Base-by-base conservation (phyloP, 2,888 invertebrate genomes). In the Megalurothrips usitatus region DNA sequence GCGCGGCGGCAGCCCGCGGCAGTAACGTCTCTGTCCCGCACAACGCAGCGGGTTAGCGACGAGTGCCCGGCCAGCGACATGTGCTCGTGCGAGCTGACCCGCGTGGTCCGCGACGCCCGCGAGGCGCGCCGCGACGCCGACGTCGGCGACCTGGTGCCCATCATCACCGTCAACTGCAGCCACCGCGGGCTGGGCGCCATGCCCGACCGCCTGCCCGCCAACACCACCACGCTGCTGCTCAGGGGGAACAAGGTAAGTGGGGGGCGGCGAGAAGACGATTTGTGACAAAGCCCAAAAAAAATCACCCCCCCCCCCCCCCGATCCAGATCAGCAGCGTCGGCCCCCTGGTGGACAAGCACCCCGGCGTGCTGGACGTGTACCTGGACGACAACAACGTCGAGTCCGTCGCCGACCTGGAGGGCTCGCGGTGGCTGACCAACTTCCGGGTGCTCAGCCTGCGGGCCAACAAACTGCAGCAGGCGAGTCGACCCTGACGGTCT, bases 371-470 rank as follows among this genome's bases (percentile, higher is more conserved):
- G 75, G 94, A 95, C 85, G 87, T 96, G 47, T 93, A 93, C 86
- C 86, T 96, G 85, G 94, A 95, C 85, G 90, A 93, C 85, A 96
- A 96, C 86, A 89, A 88, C 79, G 90, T 96, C 80, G 89, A 90
- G 14, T 90, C 89, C 79, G 90, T 93, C 78, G 91, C 92, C 78
- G 90, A 91, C 1, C 86, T 96, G 81, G 96, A 96, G 85, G 93
- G 93, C 26, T 91, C 94, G 0, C 91, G 92, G 84, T 96, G 94
- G 94, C 89, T 96, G 83, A 89, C 91, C 49, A 90, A 92, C 80
- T 95, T 96, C 86, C 89, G 95, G 80, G 91, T 94, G 4, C 88
- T 96, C n/a, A 94, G 94, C 85, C 88, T 96, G 52, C 90, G 91
- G 78, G 92, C 92, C 78, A 96, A 96, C 86, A 89, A 89, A 84